Base-by-base conservation (phyloP, 2,888 invertebrate species). In the Trissolcus japonicus region DNA sequence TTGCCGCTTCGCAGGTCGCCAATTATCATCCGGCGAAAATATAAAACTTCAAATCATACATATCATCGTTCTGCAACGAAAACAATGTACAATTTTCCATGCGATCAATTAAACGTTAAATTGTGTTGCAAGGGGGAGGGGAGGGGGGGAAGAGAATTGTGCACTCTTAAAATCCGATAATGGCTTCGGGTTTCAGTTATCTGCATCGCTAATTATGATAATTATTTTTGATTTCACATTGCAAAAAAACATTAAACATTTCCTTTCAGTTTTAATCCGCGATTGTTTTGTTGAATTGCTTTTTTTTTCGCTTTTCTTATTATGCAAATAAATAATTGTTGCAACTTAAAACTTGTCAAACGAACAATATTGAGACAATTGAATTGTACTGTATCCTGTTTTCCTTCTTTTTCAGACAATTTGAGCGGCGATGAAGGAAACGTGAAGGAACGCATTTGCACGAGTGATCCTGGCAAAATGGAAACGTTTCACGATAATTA, bases 401-500 rank as follows among this genome's bases (percentile, higher is more conserved):
- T 19, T 62, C 40, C 62, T 51, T 63, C 21, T 35, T 21, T 82
- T 16, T 21, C 78, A 84, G 83, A 78, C 71, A 77, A 63, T 61
- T 60, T 67, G 67, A 69, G 76, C 56, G 76, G 67, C 79, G 72
- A 85, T 84, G 83, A 82, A 79, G 74, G 76, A 75, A 78, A 79
- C 79, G 79, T 76, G 69, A 80, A 80, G 78, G 79, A 60, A n/a
- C n/a, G n/a, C 69, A 43, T 71, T 77, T 75, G 48, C 54, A 17
- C 46, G 53, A 61, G 50, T 65, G 75, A 65, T 65, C 56, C 63
- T 68, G 74, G 60, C 61, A 80, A 66, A 81, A 84, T 82, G 85
- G 84, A 84, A 82, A 80, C 79, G 74, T 80, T 71, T 78, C 79
- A 66, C 25, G 68, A 62, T 71, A 78, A 78, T 78, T 76, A 69